Base-by-base conservation (phyloP, 2,888 invertebrate species). In the Phyllotreta cruciferae region DNA sequence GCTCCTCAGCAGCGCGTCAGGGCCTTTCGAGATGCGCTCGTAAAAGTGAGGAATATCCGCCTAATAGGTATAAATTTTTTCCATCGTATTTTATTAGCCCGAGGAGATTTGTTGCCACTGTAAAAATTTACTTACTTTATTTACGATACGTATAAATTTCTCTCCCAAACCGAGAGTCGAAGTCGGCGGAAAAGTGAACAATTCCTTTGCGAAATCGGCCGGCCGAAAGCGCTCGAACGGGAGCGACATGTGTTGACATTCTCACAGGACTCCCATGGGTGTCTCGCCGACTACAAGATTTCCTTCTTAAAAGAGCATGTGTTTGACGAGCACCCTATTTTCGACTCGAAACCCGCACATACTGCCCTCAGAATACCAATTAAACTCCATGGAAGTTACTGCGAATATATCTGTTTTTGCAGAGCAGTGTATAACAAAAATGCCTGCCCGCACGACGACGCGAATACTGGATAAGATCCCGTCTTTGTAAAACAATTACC, bases 261-360 rank as follows among this genome's bases (percentile, higher is more conserved):
- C 80, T 77, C 79, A 79, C 73, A 74, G 73, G 75, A 78, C 78
- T 78, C 77, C 77, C 76, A 74, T 77, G 75, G 76, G 77, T 78
- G 24, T 24, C 24, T 78, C 78, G 78, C 77, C 77, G 75, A 74
- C 74, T 78, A 80, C 80, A 79, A 78, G 79, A 77, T 78, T 80
- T 79, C 79, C 78, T 77, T 79, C 79, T 80, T 77, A 79, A 72
- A 71, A 72, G 44, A 44, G 44, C 34, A 38, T 73, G 74, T 74
- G 75, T 24, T 24, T 73, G 74, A 72, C 54, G 58, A 55, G 10
- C 42, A n/a, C 41, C 7, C 10, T 24, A 53, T n/a, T 38, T 41
- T 42, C 9, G 53, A 24, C 24, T 36, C 8, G 13, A 37, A 39
- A 24, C 9, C 8, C 35, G 34, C 3, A 60, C 54, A 60, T 44